Base-by-base conservation (phyloP, 2,797 vertebrate species). In the Dicrostonyx torquatus region DNA sequence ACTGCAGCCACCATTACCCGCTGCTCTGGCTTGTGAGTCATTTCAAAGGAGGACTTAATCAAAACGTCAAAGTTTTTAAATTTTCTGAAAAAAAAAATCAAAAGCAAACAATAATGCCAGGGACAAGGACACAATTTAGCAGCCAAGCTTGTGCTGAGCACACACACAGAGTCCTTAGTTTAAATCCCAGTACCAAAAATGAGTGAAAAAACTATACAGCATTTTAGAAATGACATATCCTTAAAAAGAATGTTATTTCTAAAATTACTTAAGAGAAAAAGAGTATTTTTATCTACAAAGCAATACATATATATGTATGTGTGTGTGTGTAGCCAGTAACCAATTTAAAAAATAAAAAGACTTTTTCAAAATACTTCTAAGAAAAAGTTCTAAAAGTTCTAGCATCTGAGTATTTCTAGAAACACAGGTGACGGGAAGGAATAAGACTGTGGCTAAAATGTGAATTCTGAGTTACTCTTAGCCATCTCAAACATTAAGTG, bases 21-120 rank as follows among this genome's bases (percentile, higher is more conserved):
- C 66, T 50, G 22, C 40, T 66, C 55, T 43, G 53, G 60, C 9
- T 85, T 97, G 88, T 50, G 87, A 97, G 87, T 97, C 90, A 95
- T 1, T 80, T 73, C 95, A 97, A 96, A 82, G 40, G 6, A 5
- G 92, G 93, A 92, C 76, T 37, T 93, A 97, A 75, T 75, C 89
- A 94, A 96, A 96, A 95, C n/a, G 11, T 73, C 93, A 55, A 62
- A 62, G 53, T 87, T 89, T 94, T 90, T 37, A 45, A 92, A 43
- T 68, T 78, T 94, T 45, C 89, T 22, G 29, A 93, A 43, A 77
- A 78, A 15, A 20, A 64, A 48, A 84, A 83, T 66, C 48, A 84
- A 84, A 84, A 45, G 62, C 43, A 66, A 84, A 66, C 64, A 76
- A 43, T 20, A 76, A 26, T 5, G 4, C 13, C 73, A 70, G 14